A percentile compares a stretch with the other conserved stretches of the same genome.
phyloP scores from a whole-genome alignment of 2,888 invertebrate species.

The Hypselothyrea guttata region DNA sequence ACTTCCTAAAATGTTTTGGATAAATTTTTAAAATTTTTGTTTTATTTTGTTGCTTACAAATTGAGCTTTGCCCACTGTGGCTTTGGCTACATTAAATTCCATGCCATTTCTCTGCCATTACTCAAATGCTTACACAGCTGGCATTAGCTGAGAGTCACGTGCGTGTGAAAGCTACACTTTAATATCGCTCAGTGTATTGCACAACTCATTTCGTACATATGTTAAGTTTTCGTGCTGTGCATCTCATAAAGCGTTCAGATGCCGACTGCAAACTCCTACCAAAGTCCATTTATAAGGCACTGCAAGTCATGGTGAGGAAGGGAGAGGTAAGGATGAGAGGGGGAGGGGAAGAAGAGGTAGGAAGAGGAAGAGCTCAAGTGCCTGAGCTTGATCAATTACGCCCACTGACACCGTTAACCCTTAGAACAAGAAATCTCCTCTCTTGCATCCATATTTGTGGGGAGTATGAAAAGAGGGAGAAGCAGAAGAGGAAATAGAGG shows the following conservation, averaged over 20 bases:
- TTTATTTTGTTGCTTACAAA: too few species aligned
- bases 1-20: too few species aligned
- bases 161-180: too few species aligned
- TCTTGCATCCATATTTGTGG: not conserved
- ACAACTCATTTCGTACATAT: constrained; percentile 23
- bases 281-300: constrained; percentile 58
- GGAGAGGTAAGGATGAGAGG: too few species aligned
- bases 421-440: constrained; percentile 1
- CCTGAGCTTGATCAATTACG: constrained; percentile 67
- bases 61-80: too few species aligned
- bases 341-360: too few species aligned
- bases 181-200: constrained; percentile 14
- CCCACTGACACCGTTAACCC: constrained; percentile 61
- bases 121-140: not conserved
- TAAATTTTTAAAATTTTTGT: too few species aligned
- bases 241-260: constrained; percentile 35
- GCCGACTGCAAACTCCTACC: not conserved
- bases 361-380: constrained; percentile 47
- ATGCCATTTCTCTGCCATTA: too few species aligned
- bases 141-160: too few species aligned
- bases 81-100: too few species aligned
- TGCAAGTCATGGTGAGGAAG: constrained; percentile 53
- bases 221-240: constrained; percentile 35
- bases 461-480: too few species aligned
- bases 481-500: too few species aligned